A percentile compares a stretch with the other conserved stretches of the same genome.
phyloP scores from a whole-genome alignment of 2,888 invertebrate species.

The Caenorhabditis panamensis region DNA sequence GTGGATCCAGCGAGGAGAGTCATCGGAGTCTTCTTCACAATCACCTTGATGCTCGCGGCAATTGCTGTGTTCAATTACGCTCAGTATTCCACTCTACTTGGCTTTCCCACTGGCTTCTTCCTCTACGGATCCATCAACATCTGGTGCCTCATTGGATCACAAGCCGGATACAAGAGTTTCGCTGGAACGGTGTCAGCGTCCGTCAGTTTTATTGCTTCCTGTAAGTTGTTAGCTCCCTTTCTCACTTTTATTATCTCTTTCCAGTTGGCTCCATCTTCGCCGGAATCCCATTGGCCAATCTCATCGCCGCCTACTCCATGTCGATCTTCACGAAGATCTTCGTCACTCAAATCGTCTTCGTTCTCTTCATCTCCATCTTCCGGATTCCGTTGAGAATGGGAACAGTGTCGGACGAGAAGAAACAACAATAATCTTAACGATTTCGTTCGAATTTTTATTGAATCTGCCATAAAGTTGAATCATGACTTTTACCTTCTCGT shows the following conservation, averaged over 20 bases:
- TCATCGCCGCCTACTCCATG: slow-evolving; percentile 41
- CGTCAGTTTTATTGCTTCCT: slow-evolving; percentile 66
- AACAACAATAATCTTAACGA: slow-evolving; percentile 10
- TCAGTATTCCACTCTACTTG: slow-evolving; percentile 32
- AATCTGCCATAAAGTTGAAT: slow-evolving; percentile 13
- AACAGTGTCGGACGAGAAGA: not conserved
- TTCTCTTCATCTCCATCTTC: slow-evolving; percentile 44
- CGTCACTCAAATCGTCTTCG: slow-evolving; percentile 43
- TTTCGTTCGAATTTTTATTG: not conserved
- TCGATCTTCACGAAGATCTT: slow-evolving; percentile 56
- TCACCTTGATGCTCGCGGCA: slow-evolving; percentile 41
- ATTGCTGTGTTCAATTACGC: slow-evolving; percentile 33
- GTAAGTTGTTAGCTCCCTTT: slow-evolving; percentile 54
- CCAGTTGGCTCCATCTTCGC: slow-evolving; percentile 70
- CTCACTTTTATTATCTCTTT: slow-evolving; percentile 13
- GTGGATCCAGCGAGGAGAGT: slow-evolving; percentile 44
- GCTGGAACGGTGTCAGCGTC: slow-evolving; percentile 66
- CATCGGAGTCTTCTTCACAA: slow-evolving; percentile 38
- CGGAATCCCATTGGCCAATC: slow-evolving; percentile 63
- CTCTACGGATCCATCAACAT: slow-evolving; percentile 68
- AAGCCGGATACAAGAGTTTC: slow-evolving; percentile 39
- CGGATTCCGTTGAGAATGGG: slow-evolving; percentile 52
- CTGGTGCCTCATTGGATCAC: slow-evolving; percentile 64
- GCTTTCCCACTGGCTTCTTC: slow-evolving; percentile 59
- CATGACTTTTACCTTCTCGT: not conserved